Evolutionary conservation across 2,888 invertebrate genomes (phyloP), one percentile per base, ranked within the genome.

Genomic region (Macrophya annulata): DNA sequence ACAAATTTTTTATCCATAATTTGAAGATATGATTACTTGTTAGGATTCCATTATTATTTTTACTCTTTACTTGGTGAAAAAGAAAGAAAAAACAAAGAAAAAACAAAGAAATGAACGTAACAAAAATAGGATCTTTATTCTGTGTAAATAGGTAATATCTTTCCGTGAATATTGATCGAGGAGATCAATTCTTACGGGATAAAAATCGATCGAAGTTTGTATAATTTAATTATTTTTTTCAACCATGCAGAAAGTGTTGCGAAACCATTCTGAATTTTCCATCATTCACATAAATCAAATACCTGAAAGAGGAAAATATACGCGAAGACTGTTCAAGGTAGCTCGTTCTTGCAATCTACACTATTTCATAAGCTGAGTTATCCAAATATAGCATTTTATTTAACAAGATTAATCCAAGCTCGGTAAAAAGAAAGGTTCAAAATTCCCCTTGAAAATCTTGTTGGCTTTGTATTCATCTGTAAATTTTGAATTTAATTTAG

Each of bases 271-370:
- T 43, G 74, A 74, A 12, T 45, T 45, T 45, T 74, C 21, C 4
- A n/a, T 74, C 74, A 45, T 74, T 45, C 40, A 71, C 40, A 45
- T 45, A 12, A 17, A 71, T 43, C 17, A 45, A 45, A 5, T 68
- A 68, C 17, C 68, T 45, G 45, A 45, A 45, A 74, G n/a, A 4
- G 45, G n/a, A 45, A 21, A 74, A 45, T 45, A 45, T 9, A 45
- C 43, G 10, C 21, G 74, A 37, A 4, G 74, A 8, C 21, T 45
- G 17, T 74, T 74, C 10, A 10, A 74, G 43, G 74, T 74, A 45
- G 43, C 45, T 74, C 45, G 43, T 45, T 74, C 21, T 74, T 74
- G 74, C 45, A 74, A 68, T 68, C 74, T 74, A 74, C 21, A 21
- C 21, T 74, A n/a, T 74, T 43, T 74, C 74, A 45, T 17, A 17